These are phyloP conservation scores for Falco berigora DNA, from an alignment of 2,797 vertebrate species.

Conservation along the genomic window DNA sequence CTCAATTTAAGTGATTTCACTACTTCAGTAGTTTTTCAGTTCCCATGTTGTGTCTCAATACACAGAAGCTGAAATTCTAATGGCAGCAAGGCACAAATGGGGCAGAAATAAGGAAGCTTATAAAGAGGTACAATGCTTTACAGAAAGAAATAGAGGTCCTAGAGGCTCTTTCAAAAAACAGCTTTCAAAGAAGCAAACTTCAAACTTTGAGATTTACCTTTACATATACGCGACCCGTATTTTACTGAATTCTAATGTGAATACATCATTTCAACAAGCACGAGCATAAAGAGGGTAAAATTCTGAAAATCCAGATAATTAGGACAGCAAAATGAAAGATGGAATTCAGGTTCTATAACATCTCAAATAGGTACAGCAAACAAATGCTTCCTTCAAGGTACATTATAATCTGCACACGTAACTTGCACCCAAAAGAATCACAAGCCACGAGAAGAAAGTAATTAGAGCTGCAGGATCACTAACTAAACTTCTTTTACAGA, in stretches of 20 bases:
- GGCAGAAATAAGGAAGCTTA: background rate
- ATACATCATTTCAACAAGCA: background rate
- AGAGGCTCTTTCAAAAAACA: background rate
- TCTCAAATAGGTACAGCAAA: background rate
- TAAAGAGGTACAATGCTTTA: background rate
- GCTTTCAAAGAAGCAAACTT: background rate
- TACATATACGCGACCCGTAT: background rate
- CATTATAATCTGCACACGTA: background rate
- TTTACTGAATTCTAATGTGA: background rate
- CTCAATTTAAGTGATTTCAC: background rate
- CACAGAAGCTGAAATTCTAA: background rate
- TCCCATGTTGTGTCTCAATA: background rate
- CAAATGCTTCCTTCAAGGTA: background rate
- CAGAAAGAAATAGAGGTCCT: background rate
- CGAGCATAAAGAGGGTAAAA: background rate
- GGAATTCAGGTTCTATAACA: background rate
- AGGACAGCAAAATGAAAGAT: background rate
- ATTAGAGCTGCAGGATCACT: background rate
- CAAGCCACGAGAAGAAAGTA: background rate
- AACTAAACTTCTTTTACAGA: background rate
- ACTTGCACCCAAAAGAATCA: background rate
- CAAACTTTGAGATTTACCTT: background rate
- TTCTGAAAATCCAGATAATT: background rate
- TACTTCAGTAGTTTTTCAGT: background rate
- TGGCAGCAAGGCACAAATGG: background rate